phyloP scores from a whole-genome alignment of 2,888 invertebrate genomes.

The Aporophyla lueneburgensis region DNA sequence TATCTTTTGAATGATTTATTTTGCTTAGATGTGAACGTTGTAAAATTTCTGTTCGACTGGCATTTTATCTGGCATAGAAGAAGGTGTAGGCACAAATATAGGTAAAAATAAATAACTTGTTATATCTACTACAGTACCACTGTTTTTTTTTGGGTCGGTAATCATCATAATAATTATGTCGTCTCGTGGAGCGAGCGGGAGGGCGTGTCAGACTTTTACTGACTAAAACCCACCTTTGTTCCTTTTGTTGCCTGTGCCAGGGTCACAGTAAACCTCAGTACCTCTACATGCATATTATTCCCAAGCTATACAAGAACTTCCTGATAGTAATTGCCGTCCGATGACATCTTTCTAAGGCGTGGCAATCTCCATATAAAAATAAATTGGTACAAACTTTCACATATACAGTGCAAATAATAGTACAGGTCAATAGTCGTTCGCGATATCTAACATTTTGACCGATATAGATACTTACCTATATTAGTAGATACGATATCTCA shows the following conservation, averaged over 20 bases:
- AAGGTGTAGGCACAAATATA: not conserved
- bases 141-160: too few relatives aligned
- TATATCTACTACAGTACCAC: too few relatives aligned
- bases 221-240: too few relatives aligned
- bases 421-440: slow-evolving; percentile 32
- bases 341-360: not conserved
- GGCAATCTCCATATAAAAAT: slow-evolving; percentile 1
- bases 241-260: too few relatives aligned
- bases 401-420: not conserved
- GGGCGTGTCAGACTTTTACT: too few relatives aligned
- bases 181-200: too few relatives aligned
- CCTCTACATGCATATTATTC: not conserved
- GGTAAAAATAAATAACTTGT: not conserved
- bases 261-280: too few relatives aligned
- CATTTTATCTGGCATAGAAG: too few relatives aligned
- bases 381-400: slow-evolving; percentile 9
- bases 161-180: too few relatives aligned
- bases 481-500: too few relatives aligned
- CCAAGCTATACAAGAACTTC: not conserved
- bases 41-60: not conserved
- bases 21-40: not conserved
- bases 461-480: not conserved
- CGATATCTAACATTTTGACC: slow-evolving; percentile 8
- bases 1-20: not conserved
- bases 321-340: not conserved